Conservation (phyloP, 2,797 vertebrate genomes). For the Gallinago solitaria region DNA sequence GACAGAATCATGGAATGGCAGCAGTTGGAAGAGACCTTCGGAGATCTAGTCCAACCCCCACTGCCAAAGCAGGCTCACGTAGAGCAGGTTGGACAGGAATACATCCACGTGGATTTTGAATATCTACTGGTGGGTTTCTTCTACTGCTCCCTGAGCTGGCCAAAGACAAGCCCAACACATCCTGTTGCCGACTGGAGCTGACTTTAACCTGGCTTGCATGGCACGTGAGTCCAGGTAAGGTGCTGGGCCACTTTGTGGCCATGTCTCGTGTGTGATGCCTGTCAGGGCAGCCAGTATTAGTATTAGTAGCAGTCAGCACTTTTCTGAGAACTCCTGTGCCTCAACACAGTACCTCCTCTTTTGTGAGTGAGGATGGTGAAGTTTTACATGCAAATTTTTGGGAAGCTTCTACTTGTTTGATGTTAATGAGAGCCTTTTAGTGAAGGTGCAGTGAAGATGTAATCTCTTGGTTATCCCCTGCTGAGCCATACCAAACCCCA, state of each 20-base stretch:
- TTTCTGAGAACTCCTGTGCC: neutral
- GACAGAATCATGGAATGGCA: neutral
- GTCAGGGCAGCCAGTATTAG: neutral
- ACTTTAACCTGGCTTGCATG: neutral
- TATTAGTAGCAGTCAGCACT: neutral
- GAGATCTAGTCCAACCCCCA: neutral
- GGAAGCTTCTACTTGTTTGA: neutral
- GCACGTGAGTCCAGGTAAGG: too few species aligned
- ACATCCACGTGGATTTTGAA: neutral
- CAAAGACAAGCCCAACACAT: neutral
- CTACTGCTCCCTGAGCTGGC: neutral
- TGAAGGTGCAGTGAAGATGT: neutral
- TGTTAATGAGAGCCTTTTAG: neutral
- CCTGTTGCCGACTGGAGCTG: neutral
- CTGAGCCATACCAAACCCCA: neutral
- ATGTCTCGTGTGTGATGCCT: neutral
- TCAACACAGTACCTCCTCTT: neutral
- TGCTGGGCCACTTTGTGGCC: neutral
- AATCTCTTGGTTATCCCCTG: neutral
- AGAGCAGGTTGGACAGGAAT: neutral
- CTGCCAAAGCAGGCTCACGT: neutral
- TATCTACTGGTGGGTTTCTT: neutral
- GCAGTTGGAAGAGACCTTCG: neutral
- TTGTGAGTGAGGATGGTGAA: neutral
- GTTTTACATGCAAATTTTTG: neutral